Percentiles rank a stretch among this genome's conserved stretches.
Evolutionary conservation across 2,888 invertebrate genomes (phyloP).

Genomic region (Ochropleura plecta): DNA sequence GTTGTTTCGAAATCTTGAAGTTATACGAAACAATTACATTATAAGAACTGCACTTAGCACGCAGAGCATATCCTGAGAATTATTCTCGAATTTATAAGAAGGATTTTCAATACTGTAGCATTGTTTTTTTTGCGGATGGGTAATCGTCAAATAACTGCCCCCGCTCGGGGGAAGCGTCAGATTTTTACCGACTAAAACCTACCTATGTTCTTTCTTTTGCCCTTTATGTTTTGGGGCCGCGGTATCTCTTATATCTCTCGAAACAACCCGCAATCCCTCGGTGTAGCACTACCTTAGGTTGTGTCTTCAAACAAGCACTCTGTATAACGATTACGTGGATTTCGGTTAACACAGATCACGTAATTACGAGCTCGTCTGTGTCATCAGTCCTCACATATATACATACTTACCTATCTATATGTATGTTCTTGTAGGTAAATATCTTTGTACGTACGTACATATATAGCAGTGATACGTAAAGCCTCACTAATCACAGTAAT

Average conservation of each 20-base stretch:
- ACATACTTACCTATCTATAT: neutral
- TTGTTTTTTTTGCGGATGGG: neutral
- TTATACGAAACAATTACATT: slow-evolving; percentile 6
- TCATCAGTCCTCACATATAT: slow-evolving; percentile 9
- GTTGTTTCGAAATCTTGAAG: slow-evolving; percentile 9
- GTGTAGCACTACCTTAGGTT: no score
- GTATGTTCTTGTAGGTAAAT: neutral
- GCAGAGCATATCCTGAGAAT: neutral
- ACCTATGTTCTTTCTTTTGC: no score
- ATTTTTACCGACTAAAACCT: no score
- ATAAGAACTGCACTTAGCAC: neutral
- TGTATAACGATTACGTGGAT: slow-evolving; percentile 12
- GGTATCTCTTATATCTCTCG: no score
- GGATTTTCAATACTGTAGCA: neutral
- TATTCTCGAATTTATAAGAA: neutral
- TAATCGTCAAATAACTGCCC: no score
- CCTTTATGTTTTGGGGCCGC: no score
- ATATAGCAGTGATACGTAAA: slow-evolving; percentile 7
- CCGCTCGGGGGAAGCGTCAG: no score
- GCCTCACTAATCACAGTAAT: slow-evolving; percentile 38
- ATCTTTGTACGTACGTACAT: neutral
- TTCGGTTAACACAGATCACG: slow-evolving; percentile 19
- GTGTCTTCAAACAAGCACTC: neutral
- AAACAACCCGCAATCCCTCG: no score
- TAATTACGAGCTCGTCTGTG: slow-evolving; percentile 10